These are phyloP conservation scores for Megalops cyprinoides DNA, from an alignment of 2,797 vertebrate species.

Conservation along the genomic window DNA sequence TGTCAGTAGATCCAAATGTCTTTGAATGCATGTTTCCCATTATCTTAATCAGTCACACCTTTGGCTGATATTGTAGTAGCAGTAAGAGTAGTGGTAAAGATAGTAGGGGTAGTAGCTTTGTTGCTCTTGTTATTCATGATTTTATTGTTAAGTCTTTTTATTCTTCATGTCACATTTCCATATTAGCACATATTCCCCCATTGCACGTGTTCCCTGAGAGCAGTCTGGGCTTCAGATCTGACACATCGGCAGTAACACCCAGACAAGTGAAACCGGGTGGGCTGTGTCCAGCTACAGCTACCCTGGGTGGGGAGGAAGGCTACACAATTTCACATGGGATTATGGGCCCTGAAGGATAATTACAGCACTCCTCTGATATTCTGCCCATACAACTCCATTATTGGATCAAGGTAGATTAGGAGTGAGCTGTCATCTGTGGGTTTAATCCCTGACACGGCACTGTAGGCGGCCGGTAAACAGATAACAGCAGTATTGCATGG, in stretches of 20 bases:
- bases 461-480: not conserved
- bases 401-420: constrained; percentile 13
- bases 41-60: no score
- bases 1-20: no score
- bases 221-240: not conserved
- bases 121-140: no score
- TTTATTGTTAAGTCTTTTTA: no score
- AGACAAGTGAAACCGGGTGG: not conserved
- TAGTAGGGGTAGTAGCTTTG: no score
- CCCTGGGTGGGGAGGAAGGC: not conserved
- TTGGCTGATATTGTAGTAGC: no score
- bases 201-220: not conserved
- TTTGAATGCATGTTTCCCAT: no score
- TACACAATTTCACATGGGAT: constrained; percentile 22
- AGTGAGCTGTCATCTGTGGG: not conserved
- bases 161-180: no score
- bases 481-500: not conserved
- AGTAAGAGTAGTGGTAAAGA: no score
- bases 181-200: no score
- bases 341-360: constrained; percentile 13
- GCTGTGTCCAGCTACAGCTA: not conserved
- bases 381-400: constrained; percentile 19
- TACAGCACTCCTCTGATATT: constrained; percentile 2
- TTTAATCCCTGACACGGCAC: not conserved
- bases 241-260: no score